Percentiles rank a stretch among this genome's conserved stretches.
Conservation (phyloP, 2,113 vertebrate genomes). For the Seriola rivoliana region DNA sequence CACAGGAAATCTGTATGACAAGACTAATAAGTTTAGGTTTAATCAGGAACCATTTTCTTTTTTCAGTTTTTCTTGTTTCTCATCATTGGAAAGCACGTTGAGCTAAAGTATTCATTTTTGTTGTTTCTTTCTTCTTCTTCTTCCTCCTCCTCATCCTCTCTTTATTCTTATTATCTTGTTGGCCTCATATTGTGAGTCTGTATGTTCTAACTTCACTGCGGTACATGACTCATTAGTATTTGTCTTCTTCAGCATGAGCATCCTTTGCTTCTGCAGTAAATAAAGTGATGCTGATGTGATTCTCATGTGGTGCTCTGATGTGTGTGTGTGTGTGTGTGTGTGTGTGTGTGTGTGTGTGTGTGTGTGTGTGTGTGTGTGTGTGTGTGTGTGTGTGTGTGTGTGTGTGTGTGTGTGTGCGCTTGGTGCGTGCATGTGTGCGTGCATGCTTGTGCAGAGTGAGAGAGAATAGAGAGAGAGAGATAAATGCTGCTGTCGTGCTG, state of each 20-base stretch:
- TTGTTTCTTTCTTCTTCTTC: neutral
- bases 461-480: conserved; percentile 62
- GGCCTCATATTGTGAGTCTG: neutral
- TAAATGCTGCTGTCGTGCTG: conserved; percentile 80
- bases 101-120: too few relatives aligned
- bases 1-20: neutral
- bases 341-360: neutral
- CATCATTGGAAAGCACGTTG: too few relatives aligned
- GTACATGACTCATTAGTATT: conserved; percentile 1
- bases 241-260: conserved; percentile 23
- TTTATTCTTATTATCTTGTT: neutral
- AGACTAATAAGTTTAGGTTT: neutral
- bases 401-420: conserved; percentile 13
- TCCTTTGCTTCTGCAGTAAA: conserved; percentile 43
- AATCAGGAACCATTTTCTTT: neutral
- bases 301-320: conserved; percentile 13
- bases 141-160: neutral
- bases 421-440: too few relatives aligned
- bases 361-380: neutral
- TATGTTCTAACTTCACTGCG: conserved; percentile 2
- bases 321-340: conserved; percentile 40
- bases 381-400: conserved; percentile 17
- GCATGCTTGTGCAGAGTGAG: neutral
- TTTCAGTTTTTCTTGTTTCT: too few relatives aligned
- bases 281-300: conserved; percentile 48